Evolutionary conservation across 2,888 invertebrate genomes (phyloP).

Genomic region (Malacosoma neustria): DNA sequence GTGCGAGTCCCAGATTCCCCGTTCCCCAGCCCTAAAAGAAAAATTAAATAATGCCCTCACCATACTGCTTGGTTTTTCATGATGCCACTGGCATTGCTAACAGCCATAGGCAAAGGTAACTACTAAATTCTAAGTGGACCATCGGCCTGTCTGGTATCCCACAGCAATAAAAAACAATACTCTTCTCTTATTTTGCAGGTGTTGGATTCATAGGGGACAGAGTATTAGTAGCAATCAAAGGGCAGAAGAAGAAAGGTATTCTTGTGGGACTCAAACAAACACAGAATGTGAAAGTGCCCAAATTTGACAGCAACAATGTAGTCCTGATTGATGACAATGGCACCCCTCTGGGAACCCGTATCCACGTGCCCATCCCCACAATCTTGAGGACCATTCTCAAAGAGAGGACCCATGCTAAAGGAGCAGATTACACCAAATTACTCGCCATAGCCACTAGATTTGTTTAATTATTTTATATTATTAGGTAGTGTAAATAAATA

Average conservation of each 20-base stretch:
- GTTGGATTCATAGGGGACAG: conserved; percentile 83
- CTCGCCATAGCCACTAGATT: conserved; percentile 92
- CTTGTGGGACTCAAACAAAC: conserved; percentile 85
- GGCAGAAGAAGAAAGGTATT: conserved; percentile 95
- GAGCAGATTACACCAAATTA: conserved; percentile 94
- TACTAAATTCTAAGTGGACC: too few species aligned
- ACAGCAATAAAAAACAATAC: too few species aligned
- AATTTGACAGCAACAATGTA: conserved; percentile 96
- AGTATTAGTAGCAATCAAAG: conserved; percentile 94
- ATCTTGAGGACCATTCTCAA: conserved; percentile 88
- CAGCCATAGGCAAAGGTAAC: too few species aligned
- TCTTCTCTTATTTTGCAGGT: conserved; percentile 39
- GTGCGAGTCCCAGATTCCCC: too few species aligned
- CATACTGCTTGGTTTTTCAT: too few species aligned
- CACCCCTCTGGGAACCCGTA: conserved; percentile 94
- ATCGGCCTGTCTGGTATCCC: too few species aligned
- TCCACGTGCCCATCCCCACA: conserved; percentile 96
- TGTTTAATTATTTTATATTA: conserved; percentile 69
- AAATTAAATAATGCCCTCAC: too few species aligned
- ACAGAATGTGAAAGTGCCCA: conserved; percentile 87
- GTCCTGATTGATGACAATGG: conserved; percentile 97
- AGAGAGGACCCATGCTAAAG: conserved; percentile 85
- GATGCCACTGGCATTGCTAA: too few species aligned
- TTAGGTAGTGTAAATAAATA: conserved; percentile 29
- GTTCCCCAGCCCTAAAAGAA: too few species aligned